A percentile compares a stretch with the other conserved stretches of the same genome.
Evolutionary conservation across 2,113 vertebrate species (phyloP).

Genomic region (Salvator merianae): DNA sequence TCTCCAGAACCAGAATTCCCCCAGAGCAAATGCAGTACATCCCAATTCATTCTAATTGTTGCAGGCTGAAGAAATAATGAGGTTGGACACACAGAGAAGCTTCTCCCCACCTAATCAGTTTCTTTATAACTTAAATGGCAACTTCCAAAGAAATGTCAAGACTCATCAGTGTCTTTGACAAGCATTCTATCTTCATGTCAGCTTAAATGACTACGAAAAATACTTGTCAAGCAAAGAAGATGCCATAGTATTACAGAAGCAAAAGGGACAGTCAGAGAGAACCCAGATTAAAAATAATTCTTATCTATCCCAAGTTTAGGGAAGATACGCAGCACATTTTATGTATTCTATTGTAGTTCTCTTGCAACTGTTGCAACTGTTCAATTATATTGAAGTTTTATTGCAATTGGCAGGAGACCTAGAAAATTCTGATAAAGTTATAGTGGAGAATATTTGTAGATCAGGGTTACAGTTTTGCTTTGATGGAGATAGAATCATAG

Average conservation of each 20-base stretch:
- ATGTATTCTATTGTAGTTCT: no score
- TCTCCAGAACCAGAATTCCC: neutral
- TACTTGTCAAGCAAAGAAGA: conserved; percentile 23
- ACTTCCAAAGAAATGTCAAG: conserved; percentile 39
- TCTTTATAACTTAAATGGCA: conserved; percentile 24
- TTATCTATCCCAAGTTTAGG: neutral
- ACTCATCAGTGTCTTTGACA: neutral
- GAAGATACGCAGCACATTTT: no score
- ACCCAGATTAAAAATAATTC: neutral
- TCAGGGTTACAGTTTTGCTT: no score
- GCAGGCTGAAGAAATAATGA: conserved; percentile 17
- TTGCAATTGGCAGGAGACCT: neutral
- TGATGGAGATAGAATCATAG: no score
- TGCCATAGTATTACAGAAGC: neutral
- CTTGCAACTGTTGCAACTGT: no score
- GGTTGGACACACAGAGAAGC: neutral
- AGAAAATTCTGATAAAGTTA: neutral
- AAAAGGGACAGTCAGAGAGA: neutral
- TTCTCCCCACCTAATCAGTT: conserved; percentile 3
- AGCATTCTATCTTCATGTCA: neutral
- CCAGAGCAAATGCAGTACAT: conserved; percentile 27
- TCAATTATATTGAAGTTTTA: no score
- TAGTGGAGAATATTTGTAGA: no score
- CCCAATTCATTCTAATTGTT: conserved; percentile 30
- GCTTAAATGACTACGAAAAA: conserved; percentile 4